These are phyloP conservation scores for Canis aureus DNA, from an alignment of 2,113 vertebrate genomes.

Conservation along the genomic window DNA sequence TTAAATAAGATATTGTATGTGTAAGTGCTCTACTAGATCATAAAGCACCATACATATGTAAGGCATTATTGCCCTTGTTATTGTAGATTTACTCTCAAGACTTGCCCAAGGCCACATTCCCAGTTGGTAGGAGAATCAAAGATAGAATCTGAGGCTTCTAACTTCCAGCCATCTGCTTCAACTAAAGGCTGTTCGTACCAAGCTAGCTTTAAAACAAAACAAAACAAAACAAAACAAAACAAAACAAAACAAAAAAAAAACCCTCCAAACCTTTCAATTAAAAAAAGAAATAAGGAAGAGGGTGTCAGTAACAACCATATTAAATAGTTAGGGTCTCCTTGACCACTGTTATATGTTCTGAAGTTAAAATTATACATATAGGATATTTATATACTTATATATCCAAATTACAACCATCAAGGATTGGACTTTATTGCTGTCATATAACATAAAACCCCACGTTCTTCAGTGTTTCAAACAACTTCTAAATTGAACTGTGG, in stretches of 20 bases:
- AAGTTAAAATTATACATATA: slow-evolving; percentile 49
- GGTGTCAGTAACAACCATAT: slow-evolving; percentile 48
- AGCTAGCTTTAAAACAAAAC: slow-evolving; percentile 29
- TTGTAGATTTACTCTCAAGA: slow-evolving; percentile 58
- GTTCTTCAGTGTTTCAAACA: slow-evolving; percentile 72
- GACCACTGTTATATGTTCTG: not conserved
- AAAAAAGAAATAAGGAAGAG: slow-evolving; percentile 44
- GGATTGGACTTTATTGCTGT: slow-evolving; percentile 54
- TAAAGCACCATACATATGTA: slow-evolving; percentile 52
- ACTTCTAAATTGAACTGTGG: slow-evolving; percentile 76
- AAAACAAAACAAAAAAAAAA: not conserved
- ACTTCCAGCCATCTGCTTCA: slow-evolving; percentile 65
- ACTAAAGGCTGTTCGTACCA: slow-evolving; percentile 38
- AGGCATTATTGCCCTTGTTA: slow-evolving; percentile 62
- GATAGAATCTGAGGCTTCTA: slow-evolving; percentile 50
- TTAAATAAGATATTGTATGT: slow-evolving; percentile 52
- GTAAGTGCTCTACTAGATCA: slow-evolving; percentile 58
- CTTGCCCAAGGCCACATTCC: slow-evolving; percentile 71
- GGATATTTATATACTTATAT: slow-evolving; percentile 52
- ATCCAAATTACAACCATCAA: slow-evolving; percentile 50
- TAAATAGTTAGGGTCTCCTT: slow-evolving; percentile 54
- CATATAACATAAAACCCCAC: slow-evolving; percentile 65
- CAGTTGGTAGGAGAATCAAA: slow-evolving; percentile 65
- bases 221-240: not conserved
- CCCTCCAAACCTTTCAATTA: not conserved